A percentile compares a stretch with the other conserved stretches of the same genome.
These are phyloP conservation scores for Illadopsis cleaveri DNA, from an alignment of 2,113 vertebrate genomes.

Conservation along the genomic window DNA sequence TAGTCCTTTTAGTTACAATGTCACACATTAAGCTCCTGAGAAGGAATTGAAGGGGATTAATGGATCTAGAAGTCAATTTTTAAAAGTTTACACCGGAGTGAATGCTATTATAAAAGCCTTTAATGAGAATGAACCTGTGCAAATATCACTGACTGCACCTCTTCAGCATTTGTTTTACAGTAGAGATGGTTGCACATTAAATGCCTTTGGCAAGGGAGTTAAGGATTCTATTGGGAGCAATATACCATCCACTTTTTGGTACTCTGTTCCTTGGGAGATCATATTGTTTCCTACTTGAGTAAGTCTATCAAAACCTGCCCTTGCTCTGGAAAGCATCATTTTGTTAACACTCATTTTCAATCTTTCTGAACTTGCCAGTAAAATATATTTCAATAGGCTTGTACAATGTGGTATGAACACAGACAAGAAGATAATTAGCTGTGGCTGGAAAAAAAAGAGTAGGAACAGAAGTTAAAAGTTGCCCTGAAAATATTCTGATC, in stretches of 20 bases:
- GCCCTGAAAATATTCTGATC: neutral
- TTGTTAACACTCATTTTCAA: constrained; percentile 19
- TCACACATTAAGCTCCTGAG: neutral
- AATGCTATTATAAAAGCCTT: constrained; percentile 41
- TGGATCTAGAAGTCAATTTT: constrained; percentile 38
- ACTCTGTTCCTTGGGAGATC: neutral
- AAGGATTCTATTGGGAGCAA: constrained; percentile 4
- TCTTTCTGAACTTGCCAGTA: neutral
- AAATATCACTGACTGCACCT: constrained; percentile 36
- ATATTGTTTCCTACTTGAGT: constrained; percentile 6
- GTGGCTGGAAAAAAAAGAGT: neutral
- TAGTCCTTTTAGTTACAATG: neutral
- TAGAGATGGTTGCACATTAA: constrained; percentile 8
- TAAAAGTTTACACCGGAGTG: constrained; percentile 31
- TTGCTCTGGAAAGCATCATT: neutral
- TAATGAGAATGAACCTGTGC: constrained; percentile 47
- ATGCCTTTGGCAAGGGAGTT: constrained; percentile 25
- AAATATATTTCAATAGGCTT: constrained; percentile 15
- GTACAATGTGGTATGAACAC: neutral
- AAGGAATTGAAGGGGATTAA: constrained; percentile 7
- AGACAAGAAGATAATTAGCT: neutral
- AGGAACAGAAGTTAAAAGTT: neutral
- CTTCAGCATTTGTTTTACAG: constrained; percentile 45
- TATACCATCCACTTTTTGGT: constrained; percentile 12
- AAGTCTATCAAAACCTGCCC: constrained; percentile 1